Evolutionary conservation across 23 tunicate genomes (phyloP).

Genomic region (Aplidium turbinatum): DNA sequence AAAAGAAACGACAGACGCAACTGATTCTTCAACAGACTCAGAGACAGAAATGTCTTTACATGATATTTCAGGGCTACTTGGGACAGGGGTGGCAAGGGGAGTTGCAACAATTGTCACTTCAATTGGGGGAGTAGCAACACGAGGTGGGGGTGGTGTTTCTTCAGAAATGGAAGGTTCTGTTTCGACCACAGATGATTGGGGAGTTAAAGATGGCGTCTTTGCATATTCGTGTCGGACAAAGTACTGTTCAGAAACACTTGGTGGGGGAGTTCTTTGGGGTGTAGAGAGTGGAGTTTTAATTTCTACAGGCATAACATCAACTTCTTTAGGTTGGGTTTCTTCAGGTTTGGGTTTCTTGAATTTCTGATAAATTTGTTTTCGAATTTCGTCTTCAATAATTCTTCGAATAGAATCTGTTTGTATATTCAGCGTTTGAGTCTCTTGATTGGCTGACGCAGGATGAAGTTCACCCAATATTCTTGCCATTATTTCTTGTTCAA

Average conservation of each 20-base stretch:
- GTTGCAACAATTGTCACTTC: slow-evolving; percentile 11
- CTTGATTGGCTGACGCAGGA: slow-evolving; percentile 15
- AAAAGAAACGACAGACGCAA: background rate
- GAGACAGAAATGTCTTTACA: slow-evolving; percentile 4
- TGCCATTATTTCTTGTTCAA: slow-evolving; percentile 90
- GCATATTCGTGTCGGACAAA: background rate
- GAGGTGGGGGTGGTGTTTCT: background rate
- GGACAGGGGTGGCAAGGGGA: slow-evolving; percentile 21
- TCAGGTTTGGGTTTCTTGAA: background rate
- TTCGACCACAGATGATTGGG: slow-evolving; percentile 49
- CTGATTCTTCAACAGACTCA: background rate
- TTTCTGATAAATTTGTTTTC: background rate
- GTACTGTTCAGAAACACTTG: background rate
- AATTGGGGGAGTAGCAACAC: background rate
- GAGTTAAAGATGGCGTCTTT: slow-evolving; percentile 49
- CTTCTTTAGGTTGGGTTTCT: background rate
- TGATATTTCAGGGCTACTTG: slow-evolving; percentile 32
- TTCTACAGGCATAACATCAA: background rate
- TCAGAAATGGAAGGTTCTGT: background rate
- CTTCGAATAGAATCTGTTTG: background rate
- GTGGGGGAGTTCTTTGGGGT: background rate
- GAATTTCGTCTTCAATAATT: slow-evolving; percentile 19
- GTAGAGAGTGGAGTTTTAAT: slow-evolving; percentile 19
- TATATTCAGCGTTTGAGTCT: slow-evolving; percentile 3
- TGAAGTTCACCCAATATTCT: slow-evolving; percentile 62